A percentile compares a stretch with the other conserved stretches of the same genome.
These are phyloP conservation scores for Cacatua alba DNA, from an alignment of 2,113 vertebrate genomes.

Conservation along the genomic window DNA sequence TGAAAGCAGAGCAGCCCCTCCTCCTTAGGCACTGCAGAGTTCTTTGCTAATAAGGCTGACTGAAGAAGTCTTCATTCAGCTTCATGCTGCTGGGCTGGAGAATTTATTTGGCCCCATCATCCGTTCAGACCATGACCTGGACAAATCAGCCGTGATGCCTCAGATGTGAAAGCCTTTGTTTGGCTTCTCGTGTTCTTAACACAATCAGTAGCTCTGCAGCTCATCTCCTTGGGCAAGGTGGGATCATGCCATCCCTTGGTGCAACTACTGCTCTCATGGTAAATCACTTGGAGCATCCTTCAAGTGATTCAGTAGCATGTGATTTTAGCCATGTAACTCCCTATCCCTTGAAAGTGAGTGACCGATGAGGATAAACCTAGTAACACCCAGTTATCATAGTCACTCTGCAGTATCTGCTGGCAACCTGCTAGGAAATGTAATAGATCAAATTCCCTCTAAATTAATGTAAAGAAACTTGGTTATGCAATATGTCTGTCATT, in stretches of 20 bases:
- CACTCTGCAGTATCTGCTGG: neutral
- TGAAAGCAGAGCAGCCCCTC: constrained; percentile 37
- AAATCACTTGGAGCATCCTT: neutral
- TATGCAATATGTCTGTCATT: neutral
- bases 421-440: neutral
- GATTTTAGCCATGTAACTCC: neutral
- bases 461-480: neutral
- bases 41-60: constrained; percentile 60
- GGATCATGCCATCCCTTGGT: neutral
- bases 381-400: neutral
- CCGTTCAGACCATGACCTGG: constrained; percentile 6
- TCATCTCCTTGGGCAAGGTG: neutral
- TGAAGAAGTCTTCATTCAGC: constrained; percentile 65
- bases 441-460: neutral
- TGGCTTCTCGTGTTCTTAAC: neutral
- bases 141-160: constrained; percentile 35
- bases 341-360: neutral
- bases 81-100: constrained; percentile 7
- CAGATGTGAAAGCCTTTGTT: constrained; percentile 55
- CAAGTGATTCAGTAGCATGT: neutral
- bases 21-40: neutral
- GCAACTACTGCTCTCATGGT: neutral
- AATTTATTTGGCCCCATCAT: constrained; percentile 30
- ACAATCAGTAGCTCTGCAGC: constrained; percentile 39
- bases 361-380: neutral